Evolutionary conservation across 2,888 invertebrate genomes (phyloP).

Genomic region (Epinotia bilunana): DNA sequence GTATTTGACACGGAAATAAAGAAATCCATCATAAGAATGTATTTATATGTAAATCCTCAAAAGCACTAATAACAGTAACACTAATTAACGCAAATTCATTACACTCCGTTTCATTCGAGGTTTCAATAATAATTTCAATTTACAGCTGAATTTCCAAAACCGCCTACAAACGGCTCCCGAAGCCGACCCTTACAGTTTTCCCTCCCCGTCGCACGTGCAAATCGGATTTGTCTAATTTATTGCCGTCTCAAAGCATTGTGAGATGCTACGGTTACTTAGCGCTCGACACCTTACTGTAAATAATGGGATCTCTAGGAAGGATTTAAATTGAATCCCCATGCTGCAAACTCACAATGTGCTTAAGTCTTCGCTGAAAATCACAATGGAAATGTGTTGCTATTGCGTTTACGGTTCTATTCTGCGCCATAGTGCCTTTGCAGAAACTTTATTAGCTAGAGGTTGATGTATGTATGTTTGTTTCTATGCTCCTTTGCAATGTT

Average conservation of each 20-base stretch:
- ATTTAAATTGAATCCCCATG: constrained; percentile 73
- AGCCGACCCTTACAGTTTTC: constrained; percentile 54
- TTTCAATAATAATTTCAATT: constrained; percentile 9
- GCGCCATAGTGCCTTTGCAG: constrained; percentile 13
- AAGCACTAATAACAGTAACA: background rate
- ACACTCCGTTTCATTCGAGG: too few species aligned
- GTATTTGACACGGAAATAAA: background rate
- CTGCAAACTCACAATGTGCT: constrained; percentile 59
- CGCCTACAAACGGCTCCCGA: constrained; percentile 12
- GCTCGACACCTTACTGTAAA: constrained; percentile 76
- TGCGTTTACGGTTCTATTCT: constrained; percentile 43
- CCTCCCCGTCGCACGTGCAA: constrained; percentile 71
- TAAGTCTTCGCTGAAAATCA: constrained; percentile 51
- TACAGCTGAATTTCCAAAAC: constrained; percentile 25
- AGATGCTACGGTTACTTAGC: constrained; percentile 78
- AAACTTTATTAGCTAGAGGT: constrained; percentile 16
- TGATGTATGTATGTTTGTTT: background rate
- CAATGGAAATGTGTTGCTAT: constrained; percentile 52
- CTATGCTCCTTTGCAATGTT: background rate
- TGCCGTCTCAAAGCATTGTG: constrained; percentile 69
- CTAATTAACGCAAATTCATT: background rate
- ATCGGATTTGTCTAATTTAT: constrained; percentile 84
- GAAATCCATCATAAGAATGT: background rate
- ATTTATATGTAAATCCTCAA: background rate
- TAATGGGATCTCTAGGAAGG: constrained; percentile 78